Base-by-base conservation (phyloP, 2,113 vertebrate genomes). In the Onychostoma macrolepis region DNA sequence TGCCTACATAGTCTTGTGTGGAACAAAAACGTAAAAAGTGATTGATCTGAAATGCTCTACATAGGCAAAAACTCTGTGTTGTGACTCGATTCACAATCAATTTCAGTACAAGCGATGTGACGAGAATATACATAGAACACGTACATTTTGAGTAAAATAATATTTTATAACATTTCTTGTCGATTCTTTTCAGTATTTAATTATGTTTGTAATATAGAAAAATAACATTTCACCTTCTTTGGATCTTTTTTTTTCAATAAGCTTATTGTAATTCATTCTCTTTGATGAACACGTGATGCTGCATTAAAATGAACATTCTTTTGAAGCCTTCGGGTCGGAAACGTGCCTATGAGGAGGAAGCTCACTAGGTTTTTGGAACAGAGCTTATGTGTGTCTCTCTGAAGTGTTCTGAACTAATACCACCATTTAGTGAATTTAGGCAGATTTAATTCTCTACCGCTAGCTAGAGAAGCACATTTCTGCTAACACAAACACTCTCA, bases 341-440 rank as follows among this genome's bases (percentile, higher is more conserved):
- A 12, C 5, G 38, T 26, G 38, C 38, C 24, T 26, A 26, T 26
- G 7, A 75, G 38, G 38, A 43, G 24, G 36, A 43, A n/a, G 71
- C 38, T 74, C 4, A 43, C 71, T 43, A 26, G 74, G 74, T 76
- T 76, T 76, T 76, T 28, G 74, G n/a, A 45, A 76, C 74, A 76
- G 74, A 76, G 74, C 41, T 75, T 45, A 43, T 65, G 61, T 41
- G 33, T 28, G 79, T 65, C 15, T 81, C 79, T 82, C 58, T 82
- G 80, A 82, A 65, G 80, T 65, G n/a, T 45, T 67, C 58, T 67
- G n/a, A 41, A 45, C 38, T 82, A 82, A 82, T 45, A 82, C 80
- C 36, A 43, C n/a, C 15, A 82, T 67, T 82, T 5, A 82, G 58
- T 82, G 61, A 82, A 82, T 65, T 67, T 38, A 30, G 58, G 38